phyloP scores from a whole-genome alignment of 2,113 vertebrate species.

The Oplegnathus fasciatus region DNA sequence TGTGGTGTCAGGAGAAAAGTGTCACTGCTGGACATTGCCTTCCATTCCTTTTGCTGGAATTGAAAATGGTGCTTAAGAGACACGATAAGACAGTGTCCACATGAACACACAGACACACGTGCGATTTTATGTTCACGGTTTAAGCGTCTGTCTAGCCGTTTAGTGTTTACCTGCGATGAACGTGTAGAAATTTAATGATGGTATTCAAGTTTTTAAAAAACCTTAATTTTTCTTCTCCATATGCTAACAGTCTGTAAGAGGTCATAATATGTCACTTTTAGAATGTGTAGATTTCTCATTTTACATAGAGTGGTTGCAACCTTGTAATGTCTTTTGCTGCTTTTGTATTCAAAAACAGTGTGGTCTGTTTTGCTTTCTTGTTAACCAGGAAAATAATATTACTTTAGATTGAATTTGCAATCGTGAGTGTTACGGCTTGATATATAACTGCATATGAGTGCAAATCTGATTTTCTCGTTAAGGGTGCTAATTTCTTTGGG shows the following conservation, averaged over 20 bases:
- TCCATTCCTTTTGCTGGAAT: constrained; percentile 67
- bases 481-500: constrained; percentile 74
- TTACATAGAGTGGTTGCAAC: constrained; percentile 30
- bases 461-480: constrained; percentile 55
- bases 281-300: constrained; percentile 40
- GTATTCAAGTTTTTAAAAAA: constrained; percentile 44
- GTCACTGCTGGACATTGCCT: constrained; percentile 68
- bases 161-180: constrained; percentile 60
- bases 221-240: constrained; percentile 4
- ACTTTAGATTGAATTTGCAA: constrained; percentile 43
- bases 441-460: constrained; percentile 30
- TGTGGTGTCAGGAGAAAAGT: constrained; percentile 46
- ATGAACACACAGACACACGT: constrained; percentile 53
- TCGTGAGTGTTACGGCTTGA: constrained; percentile 9
- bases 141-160: constrained; percentile 43
- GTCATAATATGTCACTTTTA: constrained; percentile 47
- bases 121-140: constrained; percentile 22
- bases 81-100: constrained; percentile 63
- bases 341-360: constrained; percentile 37
- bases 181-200: constrained; percentile 22
- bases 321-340: constrained; percentile 36
- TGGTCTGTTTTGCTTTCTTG: constrained; percentile 29
- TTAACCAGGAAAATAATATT: constrained; percentile 32
- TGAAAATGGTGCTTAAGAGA: constrained; percentile 79
- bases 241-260: constrained; percentile 34